Evolutionary conservation across 2,113 vertebrate genomes (phyloP).

Genomic region (Orcinus orca): DNA sequence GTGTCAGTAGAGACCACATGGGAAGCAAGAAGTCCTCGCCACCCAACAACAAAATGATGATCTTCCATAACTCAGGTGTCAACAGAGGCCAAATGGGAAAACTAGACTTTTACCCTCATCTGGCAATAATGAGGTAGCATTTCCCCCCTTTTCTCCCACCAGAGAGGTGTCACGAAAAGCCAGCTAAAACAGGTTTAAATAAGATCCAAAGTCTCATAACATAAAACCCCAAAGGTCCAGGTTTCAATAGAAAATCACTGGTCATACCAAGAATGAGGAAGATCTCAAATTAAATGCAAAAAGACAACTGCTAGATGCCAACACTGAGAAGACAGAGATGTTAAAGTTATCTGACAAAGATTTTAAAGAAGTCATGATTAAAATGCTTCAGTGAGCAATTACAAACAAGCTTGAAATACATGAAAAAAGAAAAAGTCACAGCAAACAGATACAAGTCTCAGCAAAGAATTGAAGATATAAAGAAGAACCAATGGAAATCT

Average conservation of each 20-base stretch:
- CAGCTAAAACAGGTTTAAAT: background rate
- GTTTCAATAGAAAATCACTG: background rate
- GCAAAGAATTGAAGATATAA: background rate
- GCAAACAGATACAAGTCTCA: background rate
- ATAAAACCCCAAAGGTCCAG: background rate
- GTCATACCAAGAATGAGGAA: background rate
- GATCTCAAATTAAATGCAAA: background rate
- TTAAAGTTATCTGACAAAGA: background rate
- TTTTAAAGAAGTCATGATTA: slow-evolving; percentile 10
- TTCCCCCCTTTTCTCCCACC: background rate
- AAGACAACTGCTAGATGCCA: background rate
- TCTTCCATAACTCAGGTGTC: background rate
- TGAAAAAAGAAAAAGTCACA: background rate
- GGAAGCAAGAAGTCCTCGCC: background rate
- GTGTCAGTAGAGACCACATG: background rate
- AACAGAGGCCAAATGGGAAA: background rate
- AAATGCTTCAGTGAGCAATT: background rate
- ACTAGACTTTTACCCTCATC: background rate
- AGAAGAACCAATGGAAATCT: background rate
- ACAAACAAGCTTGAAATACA: background rate
- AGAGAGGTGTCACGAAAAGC: background rate
- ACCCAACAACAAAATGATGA: background rate
- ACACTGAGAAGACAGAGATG: background rate
- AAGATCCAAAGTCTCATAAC: background rate
- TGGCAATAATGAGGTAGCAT: background rate